Percentiles rank a stretch among this genome's conserved stretches.
Evolutionary conservation across 2,113 vertebrate genomes (phyloP).

Genomic region (Melanerpes formicivorus): DNA sequence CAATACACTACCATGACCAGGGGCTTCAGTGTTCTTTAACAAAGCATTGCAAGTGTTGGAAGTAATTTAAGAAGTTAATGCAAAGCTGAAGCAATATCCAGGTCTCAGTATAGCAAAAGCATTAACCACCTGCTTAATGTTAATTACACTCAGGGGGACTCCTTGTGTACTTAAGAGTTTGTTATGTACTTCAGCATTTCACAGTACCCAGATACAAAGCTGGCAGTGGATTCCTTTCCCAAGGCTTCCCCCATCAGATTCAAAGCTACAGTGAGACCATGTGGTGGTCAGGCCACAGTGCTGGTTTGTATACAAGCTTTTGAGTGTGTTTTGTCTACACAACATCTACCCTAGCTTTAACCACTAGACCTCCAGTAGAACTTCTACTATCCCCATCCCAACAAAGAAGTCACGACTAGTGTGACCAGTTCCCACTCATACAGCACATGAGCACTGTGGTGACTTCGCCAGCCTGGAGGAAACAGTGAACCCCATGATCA

Average conservation of each 20-base stretch:
- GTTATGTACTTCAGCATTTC: background rate
- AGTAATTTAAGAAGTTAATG: background rate
- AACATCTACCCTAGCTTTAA: background rate
- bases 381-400: background rate
- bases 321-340: background rate
- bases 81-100: background rate
- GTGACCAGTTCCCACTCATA: fast-evolving
- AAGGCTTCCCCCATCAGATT: background rate
- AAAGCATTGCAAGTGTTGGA: background rate
- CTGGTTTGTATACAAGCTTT: fast-evolving
- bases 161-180: background rate
- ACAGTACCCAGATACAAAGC: fast-evolving
- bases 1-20: fast-evolving
- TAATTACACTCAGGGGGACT: background rate
- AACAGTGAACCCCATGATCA: background rate
- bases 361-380: background rate
- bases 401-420: fast-evolving
- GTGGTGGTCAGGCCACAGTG: background rate
- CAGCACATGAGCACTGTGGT: fast-evolving
- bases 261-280: background rate
- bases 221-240: background rate
- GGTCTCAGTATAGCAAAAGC: background rate
- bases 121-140: background rate
- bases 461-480: background rate
- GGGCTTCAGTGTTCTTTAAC: background rate